Base-by-base conservation (phyloP, 2,888 invertebrate genomes). In the Tribolium freemani region DNA sequence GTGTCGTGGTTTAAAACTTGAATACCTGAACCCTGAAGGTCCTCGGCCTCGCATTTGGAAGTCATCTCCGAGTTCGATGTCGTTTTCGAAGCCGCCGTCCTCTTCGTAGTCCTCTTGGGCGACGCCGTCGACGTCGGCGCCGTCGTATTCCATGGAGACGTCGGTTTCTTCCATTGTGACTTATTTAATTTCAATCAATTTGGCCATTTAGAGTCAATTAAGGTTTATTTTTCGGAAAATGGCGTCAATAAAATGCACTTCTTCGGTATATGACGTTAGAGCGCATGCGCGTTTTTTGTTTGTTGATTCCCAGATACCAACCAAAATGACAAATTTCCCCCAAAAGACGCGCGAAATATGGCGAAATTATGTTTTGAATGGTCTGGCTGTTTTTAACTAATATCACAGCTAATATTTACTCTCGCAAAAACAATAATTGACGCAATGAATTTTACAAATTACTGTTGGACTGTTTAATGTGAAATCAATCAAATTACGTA, bases 31-130 rank as follows among this genome's bases (percentile, higher is more conserved):
- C 45, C 64, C 64, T 53, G 54, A 9, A 77, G 89, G 84, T 30
- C 88, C 84, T 72, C 86, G 79, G 13, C 83, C 87, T 72, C 87
- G 83, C 38, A 86, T 86, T 61, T 86, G 83, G 79, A 88, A 88
- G 79, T 88, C 89, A 76, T 88, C 87, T 73, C 87, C 87, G 68
- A 88, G 86, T 54, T 88, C 85, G 46, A 83, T 80, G 76, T 83
- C 87, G 84, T 83, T 84, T 81, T 85, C 85, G 71, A 84, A 85
- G 56, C 80, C 79, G 21, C 82, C 80, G 75, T 85, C 84, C 66
- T 84, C 84, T 61, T 84, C 83, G 70, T 81, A 84, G 51, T 84
- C 84, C 70, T 84, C 84, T 67, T 81, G 69, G 6, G 70, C 48
- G 9, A 69, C 79, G 20, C 74, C 75, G 48, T 78, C 75, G 13